Evolutionary conservation across 2,113 vertebrate species (phyloP), one percentile per base, ranked within the genome.

Genomic region (Burhinus oedicnemus): DNA sequence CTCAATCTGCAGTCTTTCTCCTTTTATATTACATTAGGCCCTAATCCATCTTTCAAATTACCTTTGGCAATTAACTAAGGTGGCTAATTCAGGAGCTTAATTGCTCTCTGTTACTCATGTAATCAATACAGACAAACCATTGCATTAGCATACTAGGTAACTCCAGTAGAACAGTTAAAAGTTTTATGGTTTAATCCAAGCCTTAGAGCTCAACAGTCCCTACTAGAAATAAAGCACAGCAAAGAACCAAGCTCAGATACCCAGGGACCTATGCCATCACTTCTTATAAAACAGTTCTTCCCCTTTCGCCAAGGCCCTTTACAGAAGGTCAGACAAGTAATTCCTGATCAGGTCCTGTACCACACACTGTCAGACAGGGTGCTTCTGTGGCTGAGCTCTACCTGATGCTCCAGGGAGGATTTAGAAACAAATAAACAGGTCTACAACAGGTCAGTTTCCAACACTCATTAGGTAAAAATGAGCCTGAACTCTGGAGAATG

Each of bases 61-160:
- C 76, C 87, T 91, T 40, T 80, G 80, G 62, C 83, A 96, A 95
- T 95, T 92, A 97, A 96, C 79, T 72, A 58, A 88, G 83, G 62
- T 86, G 62, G 83, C 80, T 86, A 94, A 94, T 89, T 90, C 71
- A 32, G 66, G 62, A 83, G 32, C 62, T 79, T 86, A 90, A 95
- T 83, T 95, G 83, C 62, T 82, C 51, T 40, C 52, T 88, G 62
- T 86, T 80, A 76, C 62, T 86, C 70, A 20, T 38, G 52, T 58
- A 55, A 71, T 86, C 91, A 86, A 86, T 86, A 32, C 0, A 72
- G 66, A 87, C 52, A 83, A 90, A 86, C 8, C 44, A 38, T 25
- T 64, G 52, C 23, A 72, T 76, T 69, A 80, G n/a, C 86, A 88
- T 42, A 55, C 29, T 8, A 80, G 68, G 93, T 90, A 83, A 80